phyloP scores from a whole-genome alignment of 1,140 invertebrate species.

The Trissolcus basalis region DNA sequence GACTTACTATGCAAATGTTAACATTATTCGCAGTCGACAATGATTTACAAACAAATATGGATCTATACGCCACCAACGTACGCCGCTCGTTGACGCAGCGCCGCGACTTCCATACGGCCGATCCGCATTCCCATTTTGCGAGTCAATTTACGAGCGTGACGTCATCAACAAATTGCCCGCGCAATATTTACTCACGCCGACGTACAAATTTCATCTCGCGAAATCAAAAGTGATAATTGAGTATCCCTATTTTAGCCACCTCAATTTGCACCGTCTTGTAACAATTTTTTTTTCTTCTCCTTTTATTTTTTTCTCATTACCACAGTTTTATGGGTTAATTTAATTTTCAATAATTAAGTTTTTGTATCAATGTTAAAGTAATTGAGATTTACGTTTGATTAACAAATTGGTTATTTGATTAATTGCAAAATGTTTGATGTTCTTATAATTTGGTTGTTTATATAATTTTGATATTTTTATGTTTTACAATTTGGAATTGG shows the following conservation, averaged over 20 bases:
- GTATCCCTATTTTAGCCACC: background rate
- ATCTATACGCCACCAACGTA: conserved; percentile 33
- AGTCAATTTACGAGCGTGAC: conserved; percentile 38
- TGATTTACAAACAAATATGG: conserved; percentile 50
- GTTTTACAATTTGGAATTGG: no score
- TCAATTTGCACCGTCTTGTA: background rate
- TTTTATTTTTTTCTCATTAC: background rate
- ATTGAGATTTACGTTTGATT: no score
- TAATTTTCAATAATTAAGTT: no score
- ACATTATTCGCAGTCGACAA: conserved; percentile 34
- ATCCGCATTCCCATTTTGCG: conserved; percentile 24
- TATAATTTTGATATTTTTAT: no score
- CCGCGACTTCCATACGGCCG: conserved; percentile 14
- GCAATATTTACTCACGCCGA: conserved; percentile 8
- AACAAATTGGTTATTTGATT: no score
- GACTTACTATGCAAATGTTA: conserved; percentile 41
- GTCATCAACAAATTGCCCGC: conserved; percentile 32
- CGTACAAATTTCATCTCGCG: conserved; percentile 8
- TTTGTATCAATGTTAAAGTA: background rate
- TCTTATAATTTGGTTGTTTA: no score
- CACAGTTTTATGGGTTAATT: background rate
- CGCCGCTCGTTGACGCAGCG: conserved; percentile 16
- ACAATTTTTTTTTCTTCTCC: background rate
- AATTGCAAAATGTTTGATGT: no score
- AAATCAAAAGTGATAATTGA: conserved; percentile 7